Percentiles rank a stretch among this genome's conserved stretches.
These are phyloP conservation scores for Corbicula japonica DNA, from an alignment of 2,888 invertebrate genomes.

Conservation along the genomic window DNA sequence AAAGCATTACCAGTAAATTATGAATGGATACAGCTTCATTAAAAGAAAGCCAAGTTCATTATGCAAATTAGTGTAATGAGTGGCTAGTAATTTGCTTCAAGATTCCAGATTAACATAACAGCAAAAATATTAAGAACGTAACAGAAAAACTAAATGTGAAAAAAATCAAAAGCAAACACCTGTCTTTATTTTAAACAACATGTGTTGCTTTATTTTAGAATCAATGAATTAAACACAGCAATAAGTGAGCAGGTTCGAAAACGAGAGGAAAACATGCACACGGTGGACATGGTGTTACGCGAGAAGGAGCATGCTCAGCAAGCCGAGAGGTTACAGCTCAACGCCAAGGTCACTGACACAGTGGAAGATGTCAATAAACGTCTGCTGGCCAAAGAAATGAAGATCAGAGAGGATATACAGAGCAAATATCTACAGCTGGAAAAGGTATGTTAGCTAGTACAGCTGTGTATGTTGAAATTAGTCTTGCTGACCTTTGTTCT, in stretches of 20 bases:
- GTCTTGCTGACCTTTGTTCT: no score
- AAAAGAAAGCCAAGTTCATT: no score
- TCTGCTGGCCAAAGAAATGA: slow-evolving; percentile 84
- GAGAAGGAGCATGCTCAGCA: slow-evolving; percentile 84
- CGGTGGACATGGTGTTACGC: slow-evolving; percentile 82
- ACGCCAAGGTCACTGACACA: slow-evolving; percentile 81
- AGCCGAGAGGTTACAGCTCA: slow-evolving; percentile 81
- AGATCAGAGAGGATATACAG: slow-evolving; percentile 84
- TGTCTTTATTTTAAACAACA: no score
- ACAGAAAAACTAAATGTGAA: no score
- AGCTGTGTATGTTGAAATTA: no score
- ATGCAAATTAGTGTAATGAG: no score
- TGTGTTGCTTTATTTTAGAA: slow-evolving; percentile 66
- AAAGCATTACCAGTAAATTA: no score
- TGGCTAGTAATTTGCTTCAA: no score
- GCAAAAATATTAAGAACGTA: no score
- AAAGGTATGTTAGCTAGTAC: slow-evolving; percentile 78
- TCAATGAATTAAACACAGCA: slow-evolving; percentile 74
- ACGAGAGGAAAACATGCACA: slow-evolving; percentile 84
- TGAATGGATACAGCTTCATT: no score
- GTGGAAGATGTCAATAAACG: slow-evolving; percentile 85
- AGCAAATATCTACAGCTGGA: slow-evolving; percentile 82
- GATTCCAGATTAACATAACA: no score
- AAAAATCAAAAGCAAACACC: no score
- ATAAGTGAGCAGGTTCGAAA: slow-evolving; percentile 82